Evolutionary conservation across 2,797 vertebrate species (phyloP).

Genomic region (Enteromius thamalakanensis): DNA sequence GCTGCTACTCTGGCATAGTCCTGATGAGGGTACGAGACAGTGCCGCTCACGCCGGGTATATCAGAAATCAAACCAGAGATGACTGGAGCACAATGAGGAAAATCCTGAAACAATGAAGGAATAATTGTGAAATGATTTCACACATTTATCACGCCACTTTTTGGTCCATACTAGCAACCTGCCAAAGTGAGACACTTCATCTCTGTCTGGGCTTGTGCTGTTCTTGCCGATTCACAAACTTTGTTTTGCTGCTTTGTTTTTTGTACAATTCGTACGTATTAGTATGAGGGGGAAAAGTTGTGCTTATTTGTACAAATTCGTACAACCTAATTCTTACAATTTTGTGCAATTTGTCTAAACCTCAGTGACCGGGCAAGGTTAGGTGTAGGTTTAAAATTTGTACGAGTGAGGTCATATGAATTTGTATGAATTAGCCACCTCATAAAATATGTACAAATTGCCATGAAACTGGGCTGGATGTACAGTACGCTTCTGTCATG

Average conservation of each 20-base stretch:
- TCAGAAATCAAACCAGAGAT: constrained; percentile 43
- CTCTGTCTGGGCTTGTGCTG: background rate
- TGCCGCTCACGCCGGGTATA: constrained; percentile 64
- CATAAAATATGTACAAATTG: too few species aligned
- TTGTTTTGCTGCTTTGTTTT: background rate
- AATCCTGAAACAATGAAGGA: constrained; percentile 9
- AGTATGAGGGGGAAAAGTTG: too few species aligned
- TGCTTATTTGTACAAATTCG: too few species aligned
- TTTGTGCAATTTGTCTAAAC: too few species aligned
- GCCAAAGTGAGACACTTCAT: constrained; percentile 18
- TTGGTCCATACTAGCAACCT: background rate
- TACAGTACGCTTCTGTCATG: too few species aligned
- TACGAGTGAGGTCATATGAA: too few species aligned
- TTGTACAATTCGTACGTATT: too few species aligned
- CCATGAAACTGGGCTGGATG: too few species aligned
- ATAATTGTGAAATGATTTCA: constrained; percentile 24
- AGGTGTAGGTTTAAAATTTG: too few species aligned
- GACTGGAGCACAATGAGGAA: constrained; percentile 16
- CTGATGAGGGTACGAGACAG: constrained; percentile 57
- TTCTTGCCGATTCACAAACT: background rate
- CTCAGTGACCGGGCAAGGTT: too few species aligned
- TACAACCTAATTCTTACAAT: too few species aligned
- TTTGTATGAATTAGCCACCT: too few species aligned
- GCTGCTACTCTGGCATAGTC: constrained; percentile 65
- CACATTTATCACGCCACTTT: constrained; percentile 12